These are phyloP conservation scores for Panulirus ornatus DNA, from an alignment of 1,140 invertebrate genomes.

Conservation along the genomic window DNA sequence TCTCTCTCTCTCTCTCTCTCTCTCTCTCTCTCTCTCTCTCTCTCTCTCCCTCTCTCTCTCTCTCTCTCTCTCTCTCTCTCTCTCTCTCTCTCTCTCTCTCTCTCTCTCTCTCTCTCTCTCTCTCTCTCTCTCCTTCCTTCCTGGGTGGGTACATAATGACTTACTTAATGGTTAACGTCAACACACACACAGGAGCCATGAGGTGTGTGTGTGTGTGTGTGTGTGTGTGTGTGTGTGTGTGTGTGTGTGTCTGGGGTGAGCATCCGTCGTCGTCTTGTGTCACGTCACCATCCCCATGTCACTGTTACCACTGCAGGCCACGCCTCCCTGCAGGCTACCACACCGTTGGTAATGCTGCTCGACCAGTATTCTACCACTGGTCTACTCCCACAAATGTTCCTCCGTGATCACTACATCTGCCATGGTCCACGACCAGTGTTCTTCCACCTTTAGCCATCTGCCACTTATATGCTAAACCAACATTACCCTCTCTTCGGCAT, in stretches of 20 bases:
- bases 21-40: not conserved
- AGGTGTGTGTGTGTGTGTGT: not conserved
- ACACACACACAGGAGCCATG: not conserved
- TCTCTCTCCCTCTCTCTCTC: constrained; percentile 20
- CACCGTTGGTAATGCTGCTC: too few relatives aligned
- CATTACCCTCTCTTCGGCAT: too few relatives aligned
- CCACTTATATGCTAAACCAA: too few relatives aligned
- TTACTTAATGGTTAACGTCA: not conserved
- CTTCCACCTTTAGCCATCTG: too few relatives aligned
- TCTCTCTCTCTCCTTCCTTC: not conserved
- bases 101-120: constrained; percentile 23
- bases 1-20: not conserved
- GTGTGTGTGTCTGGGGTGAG: too few relatives aligned
- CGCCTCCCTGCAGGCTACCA: not conserved
- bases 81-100: constrained; percentile 6
- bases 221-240: too few relatives aligned
- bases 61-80: constrained; percentile 11
- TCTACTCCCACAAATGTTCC: too few relatives aligned
- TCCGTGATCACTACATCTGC: too few relatives aligned
- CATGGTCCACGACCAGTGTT: too few relatives aligned
- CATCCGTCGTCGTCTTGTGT: not conserved
- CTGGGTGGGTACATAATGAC: not conserved
- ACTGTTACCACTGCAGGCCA: not conserved
- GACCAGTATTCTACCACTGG: too few relatives aligned
- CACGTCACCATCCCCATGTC: not conserved